A percentile compares a stretch with the other conserved stretches of the same genome.
Conservation (phyloP, 2,113 vertebrate species). For the Bucco capensis region DNA sequence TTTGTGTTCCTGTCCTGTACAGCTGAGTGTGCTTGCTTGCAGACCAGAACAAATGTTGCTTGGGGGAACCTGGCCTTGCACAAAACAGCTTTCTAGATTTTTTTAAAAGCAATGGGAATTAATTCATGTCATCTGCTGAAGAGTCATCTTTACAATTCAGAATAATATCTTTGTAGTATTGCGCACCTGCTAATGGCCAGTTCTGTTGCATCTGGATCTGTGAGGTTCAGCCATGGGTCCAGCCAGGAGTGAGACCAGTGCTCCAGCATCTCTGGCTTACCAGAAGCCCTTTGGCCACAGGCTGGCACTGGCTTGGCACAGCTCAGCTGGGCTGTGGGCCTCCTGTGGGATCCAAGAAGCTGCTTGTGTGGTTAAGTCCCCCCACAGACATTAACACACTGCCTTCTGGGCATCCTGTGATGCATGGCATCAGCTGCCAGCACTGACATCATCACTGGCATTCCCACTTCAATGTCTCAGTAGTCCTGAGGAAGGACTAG, state of each 20-base stretch:
- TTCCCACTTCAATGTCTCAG: neutral
- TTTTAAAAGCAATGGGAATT: neutral
- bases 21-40: neutral
- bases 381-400: rapidly evolving
- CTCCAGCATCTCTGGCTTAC: neutral
- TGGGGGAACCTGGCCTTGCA: neutral
- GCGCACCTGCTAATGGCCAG: rapidly evolving
- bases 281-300: neutral
- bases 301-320: neutral
- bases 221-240: neutral
- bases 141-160: neutral
- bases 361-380: rapidly evolving
- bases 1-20: neutral
- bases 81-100: neutral
- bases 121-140: neutral
- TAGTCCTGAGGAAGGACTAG: neutral
- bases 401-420: rapidly evolving
- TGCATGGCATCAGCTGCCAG: rapidly evolving
- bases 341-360: neutral
- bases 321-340: neutral
- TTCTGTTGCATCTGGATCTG: neutral
- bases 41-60: neutral
- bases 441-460: rapidly evolving
- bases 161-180: neutral
- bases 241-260: rapidly evolving